Conservation (phyloP, 2,113 vertebrate species). For the Dasyurus viverrinus region DNA sequence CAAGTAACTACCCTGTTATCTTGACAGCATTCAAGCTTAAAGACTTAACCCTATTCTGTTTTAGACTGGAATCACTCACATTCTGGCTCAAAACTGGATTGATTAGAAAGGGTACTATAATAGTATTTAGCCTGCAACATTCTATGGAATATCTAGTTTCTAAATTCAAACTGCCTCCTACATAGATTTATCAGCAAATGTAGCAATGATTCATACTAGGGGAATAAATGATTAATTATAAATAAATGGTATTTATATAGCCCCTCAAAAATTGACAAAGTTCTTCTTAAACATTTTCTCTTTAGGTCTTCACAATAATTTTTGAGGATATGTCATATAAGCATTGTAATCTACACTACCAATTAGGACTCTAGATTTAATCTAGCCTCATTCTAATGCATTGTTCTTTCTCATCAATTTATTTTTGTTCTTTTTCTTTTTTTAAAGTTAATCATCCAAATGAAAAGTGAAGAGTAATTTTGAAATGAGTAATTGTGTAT, state of each 20-base stretch:
- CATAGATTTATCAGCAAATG: not conserved
- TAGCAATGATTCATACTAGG: not conserved
- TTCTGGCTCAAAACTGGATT: not conserved
- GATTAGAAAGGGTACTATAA: not conserved
- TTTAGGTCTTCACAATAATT: not conserved
- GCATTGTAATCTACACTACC: not conserved
- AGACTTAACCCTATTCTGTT: not conserved
- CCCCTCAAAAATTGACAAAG: not conserved
- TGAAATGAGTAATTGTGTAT: not conserved
- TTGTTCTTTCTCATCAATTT: not conserved
- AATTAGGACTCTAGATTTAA: not conserved
- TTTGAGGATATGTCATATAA: not conserved
- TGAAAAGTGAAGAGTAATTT: not conserved
- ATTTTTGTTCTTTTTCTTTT: not conserved
- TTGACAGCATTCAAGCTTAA: not conserved
- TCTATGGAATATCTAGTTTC: not conserved
- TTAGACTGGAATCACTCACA: not conserved
- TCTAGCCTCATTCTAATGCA: not conserved
- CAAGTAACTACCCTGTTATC: not conserved
- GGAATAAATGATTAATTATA: not conserved
- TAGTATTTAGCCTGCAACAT: not conserved
- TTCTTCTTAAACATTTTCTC: not conserved
- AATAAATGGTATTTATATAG: not conserved
- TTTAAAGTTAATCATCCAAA: not conserved
- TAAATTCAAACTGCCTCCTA: conserved; percentile 4